Conservation (phyloP, 2,113 vertebrate genomes). For the Prionailurus viverrinus region DNA sequence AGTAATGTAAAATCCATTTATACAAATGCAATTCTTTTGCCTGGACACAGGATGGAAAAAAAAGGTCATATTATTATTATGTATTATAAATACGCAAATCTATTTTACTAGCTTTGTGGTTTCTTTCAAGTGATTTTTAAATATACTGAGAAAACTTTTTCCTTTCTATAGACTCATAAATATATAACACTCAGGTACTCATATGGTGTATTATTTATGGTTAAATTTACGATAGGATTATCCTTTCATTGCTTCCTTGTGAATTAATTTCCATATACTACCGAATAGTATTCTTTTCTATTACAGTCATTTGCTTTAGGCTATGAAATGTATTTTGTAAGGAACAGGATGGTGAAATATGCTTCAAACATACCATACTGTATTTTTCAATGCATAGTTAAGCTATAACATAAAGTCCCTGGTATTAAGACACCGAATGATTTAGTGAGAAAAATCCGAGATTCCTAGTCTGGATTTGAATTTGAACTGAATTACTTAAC, state of each 20-base stretch:
- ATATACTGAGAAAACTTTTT: background rate
- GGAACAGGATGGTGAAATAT: background rate
- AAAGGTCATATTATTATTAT: background rate
- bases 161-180: background rate
- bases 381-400: slow-evolving; percentile 32
- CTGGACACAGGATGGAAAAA: background rate
- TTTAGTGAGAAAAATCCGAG: background rate
- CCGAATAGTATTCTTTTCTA: background rate
- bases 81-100: background rate
- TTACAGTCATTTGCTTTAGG: background rate
- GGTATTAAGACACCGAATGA: background rate
- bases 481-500: background rate
- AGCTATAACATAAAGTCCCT: background rate
- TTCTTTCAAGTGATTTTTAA: slow-evolving; percentile 16
- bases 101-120: background rate
- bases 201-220: background rate
- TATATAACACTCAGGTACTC: background rate
- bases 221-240: background rate
- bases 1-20: background rate
- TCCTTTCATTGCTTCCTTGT: slow-evolving; percentile 8
- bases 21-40: background rate
- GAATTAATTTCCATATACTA: background rate
- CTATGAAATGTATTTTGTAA: slow-evolving; percentile 8
- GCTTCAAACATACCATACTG: background rate
- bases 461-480: background rate